Evolutionary conservation across 1,140 invertebrate species (phyloP).

Genomic region (Nixonia krombeini): DNA sequence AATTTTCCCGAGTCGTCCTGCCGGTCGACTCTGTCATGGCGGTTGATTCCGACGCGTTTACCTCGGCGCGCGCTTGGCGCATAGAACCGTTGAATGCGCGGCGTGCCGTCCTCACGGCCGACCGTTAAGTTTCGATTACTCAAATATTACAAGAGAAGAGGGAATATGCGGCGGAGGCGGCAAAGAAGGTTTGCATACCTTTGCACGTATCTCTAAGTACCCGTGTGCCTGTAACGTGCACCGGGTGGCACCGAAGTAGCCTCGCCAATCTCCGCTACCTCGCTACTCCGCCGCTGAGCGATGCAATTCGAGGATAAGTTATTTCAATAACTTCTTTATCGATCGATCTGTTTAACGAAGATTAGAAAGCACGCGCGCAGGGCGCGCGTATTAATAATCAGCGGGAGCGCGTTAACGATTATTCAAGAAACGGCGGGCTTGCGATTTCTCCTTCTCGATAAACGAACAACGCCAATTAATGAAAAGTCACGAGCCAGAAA

Average conservation of each 20-base stretch:
- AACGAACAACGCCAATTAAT: neutral
- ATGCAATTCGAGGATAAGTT: no score
- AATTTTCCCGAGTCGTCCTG: slow-evolving; percentile 34
- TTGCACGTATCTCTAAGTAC: slow-evolving; percentile 14
- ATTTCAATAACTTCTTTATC: no score
- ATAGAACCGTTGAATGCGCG: slow-evolving; percentile 58
- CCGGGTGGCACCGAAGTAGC: no score
- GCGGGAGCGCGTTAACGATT: neutral
- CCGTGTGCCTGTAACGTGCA: no score
- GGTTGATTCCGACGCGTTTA: slow-evolving; percentile 42
- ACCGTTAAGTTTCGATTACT: slow-evolving; percentile 64
- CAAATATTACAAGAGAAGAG: slow-evolving; percentile 58
- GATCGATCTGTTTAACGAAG: no score
- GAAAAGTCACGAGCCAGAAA: neutral
- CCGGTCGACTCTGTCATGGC: slow-evolving; percentile 36
- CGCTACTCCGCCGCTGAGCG: no score
- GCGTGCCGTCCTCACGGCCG: slow-evolving; percentile 53
- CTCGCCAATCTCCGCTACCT: no score
- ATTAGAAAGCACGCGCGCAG: neutral
- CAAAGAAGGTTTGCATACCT: slow-evolving; percentile 51
- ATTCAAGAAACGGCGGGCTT: neutral
- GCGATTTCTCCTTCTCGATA: neutral
- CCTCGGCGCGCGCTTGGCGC: slow-evolving; percentile 16
- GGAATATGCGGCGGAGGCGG: slow-evolving; percentile 24
- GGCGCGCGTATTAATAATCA: neutral